Conservation (phyloP, 2,888 invertebrate species). For the Diogma glabrata region DNA sequence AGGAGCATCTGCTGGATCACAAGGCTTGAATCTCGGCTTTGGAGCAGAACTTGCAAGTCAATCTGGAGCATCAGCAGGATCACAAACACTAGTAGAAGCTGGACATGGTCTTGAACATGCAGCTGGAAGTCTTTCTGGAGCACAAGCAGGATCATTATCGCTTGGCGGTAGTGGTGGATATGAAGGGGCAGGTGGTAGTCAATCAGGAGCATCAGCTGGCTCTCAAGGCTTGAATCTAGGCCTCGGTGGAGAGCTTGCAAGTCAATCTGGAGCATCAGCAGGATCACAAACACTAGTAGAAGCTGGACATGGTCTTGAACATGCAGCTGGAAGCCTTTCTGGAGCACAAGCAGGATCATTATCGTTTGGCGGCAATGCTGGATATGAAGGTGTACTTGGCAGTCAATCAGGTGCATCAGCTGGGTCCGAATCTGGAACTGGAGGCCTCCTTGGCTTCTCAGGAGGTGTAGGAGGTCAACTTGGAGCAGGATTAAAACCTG, state of each 20-base stretch:
- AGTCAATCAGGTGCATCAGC: too few relatives aligned
- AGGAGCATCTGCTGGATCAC: constrained; percentile 1
- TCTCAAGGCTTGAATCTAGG: background rate
- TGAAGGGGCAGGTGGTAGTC: background rate
- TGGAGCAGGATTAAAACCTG: too few relatives aligned
- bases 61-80: background rate
- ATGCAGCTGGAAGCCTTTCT: background rate
- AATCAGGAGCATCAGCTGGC: background rate
- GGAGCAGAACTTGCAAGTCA: background rate
- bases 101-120: constrained; percentile 4
- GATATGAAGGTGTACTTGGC: too few relatives aligned
- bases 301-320: background rate
- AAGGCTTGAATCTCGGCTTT: background rate
- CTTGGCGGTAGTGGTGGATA: background rate
- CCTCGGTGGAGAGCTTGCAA: constrained; percentile 1
- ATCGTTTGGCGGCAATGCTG: too few relatives aligned
- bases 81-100: background rate
- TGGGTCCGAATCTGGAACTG: too few relatives aligned
- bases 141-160: background rate
- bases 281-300: constrained; percentile 1
- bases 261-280: background rate
- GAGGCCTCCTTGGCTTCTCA: too few relatives aligned
- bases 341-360: background rate
- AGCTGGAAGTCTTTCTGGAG: background rate
- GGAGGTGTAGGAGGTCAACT: too few relatives aligned